Conservation (phyloP, 1,140 invertebrate genomes). For the Papilio polytes region DNA sequence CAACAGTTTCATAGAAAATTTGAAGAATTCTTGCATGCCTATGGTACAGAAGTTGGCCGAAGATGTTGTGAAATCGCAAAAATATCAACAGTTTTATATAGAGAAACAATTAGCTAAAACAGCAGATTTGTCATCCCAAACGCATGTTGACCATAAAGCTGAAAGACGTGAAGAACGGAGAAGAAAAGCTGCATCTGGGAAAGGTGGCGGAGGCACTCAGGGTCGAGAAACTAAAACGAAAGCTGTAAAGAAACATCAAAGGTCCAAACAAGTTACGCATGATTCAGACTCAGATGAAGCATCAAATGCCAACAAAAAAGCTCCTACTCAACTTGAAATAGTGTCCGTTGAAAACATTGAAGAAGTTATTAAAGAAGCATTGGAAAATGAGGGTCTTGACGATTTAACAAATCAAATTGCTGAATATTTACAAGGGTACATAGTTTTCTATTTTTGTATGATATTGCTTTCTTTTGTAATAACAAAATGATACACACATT, state of each 20-base stretch:
- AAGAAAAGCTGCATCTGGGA: slow-evolving; percentile 94
- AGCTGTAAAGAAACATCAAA: slow-evolving; percentile 92
- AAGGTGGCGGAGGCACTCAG: slow-evolving; percentile 95
- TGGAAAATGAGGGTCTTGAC: slow-evolving; percentile 87
- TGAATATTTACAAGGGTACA: slow-evolving; percentile 85
- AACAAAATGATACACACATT: too few species aligned
- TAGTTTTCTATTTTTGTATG: slow-evolving; percentile 50
- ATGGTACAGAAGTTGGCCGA: slow-evolving; percentile 90
- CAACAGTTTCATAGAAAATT: slow-evolving; percentile 88
- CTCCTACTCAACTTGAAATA: slow-evolving; percentile 84
- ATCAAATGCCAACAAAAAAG: slow-evolving; percentile 68
- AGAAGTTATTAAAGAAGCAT: slow-evolving; percentile 85
- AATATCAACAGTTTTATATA: slow-evolving; percentile 86
- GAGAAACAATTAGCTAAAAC: slow-evolving; percentile 85
- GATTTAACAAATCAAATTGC: slow-evolving; percentile 86
- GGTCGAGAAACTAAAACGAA: slow-evolving; percentile 98
- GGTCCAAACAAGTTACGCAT: slow-evolving; percentile 77
- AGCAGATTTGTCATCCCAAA: slow-evolving; percentile 67
- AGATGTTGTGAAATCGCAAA: slow-evolving; percentile 87
- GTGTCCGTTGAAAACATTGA: slow-evolving; percentile 88
- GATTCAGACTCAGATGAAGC: slow-evolving; percentile 87
- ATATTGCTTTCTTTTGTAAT: not conserved
- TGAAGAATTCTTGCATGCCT: slow-evolving; percentile 88
- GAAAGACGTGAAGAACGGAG: slow-evolving; percentile 94
- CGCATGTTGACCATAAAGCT: slow-evolving; percentile 85